Evolutionary conservation across 2,888 invertebrate species (phyloP), one percentile per base, ranked within the genome.

Genomic region (Siphonodentalium dalli): DNA sequence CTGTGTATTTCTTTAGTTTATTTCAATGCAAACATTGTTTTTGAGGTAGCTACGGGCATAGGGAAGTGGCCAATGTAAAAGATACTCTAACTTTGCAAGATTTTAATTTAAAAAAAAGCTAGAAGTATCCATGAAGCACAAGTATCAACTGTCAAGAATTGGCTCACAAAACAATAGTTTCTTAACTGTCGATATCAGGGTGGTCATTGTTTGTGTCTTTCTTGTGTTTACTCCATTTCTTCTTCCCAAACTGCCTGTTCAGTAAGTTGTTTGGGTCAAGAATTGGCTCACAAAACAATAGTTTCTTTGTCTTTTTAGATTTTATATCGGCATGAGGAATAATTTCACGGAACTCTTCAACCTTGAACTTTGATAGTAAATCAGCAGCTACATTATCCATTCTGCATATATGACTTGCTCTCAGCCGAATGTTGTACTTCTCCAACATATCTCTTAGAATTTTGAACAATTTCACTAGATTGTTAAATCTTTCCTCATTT

Each of bases 301-400:
- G 46, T 42, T 69, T 68, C 50, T 71, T 71, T 0, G 64, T 51
- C 40, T 66, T 71, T 48, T 69, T 71, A 13, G 61, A 37, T 9
- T 49, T 53, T 2, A 43, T 39, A n/a, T 38, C 26, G 1, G 71
- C 65, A 1, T 58, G 56, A 0, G 71, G 69, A 15, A 66, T 43
- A 24, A 63, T 49, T 39, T 60, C 26, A n/a, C 53, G 53, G 38
- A 71, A 71, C 13, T 49, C 31, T 1, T 61, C 45, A 8, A 66
- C 52, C 18, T 66, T 28, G 7, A 41, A 44, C 21, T 59, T 52
- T 7, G 69, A 66, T 15, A 71, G 47, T 3, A 56, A 43, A 31
- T 71, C 71, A 1, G 71, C 69, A n/a, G 68, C 65, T 6, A 52
- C 28, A 51, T 71, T 71, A 9, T 65, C 29, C 4, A 35, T 23